Conservation (phyloP, 2,888 invertebrate species). For the Germaria angustata region DNA sequence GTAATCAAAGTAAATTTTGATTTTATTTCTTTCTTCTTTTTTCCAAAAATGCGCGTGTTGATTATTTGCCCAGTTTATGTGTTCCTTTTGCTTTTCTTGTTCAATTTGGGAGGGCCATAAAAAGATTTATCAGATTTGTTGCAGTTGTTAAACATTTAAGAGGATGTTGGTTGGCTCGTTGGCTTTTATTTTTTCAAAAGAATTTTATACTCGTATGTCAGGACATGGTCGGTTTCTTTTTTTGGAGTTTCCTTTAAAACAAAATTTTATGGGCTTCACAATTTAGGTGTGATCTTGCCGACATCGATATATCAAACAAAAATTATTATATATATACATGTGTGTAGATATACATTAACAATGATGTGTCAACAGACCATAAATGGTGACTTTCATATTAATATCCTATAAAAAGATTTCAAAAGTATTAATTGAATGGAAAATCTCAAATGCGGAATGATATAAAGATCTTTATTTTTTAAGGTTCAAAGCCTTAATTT, state of each 20-base stretch:
- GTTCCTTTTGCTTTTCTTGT: conserved; percentile 1
- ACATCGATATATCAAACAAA: conserved; percentile 55
- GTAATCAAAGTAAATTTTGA: conserved; percentile 15
- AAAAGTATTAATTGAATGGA: too few relatives aligned
- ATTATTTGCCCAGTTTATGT: conserved; percentile 59
- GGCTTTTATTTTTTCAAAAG: not conserved
- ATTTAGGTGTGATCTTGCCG: conserved; percentile 61
- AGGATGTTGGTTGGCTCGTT: conserved; percentile 53
- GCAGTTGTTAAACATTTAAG: not conserved
- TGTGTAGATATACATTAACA: too few relatives aligned
- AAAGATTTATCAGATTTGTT: conserved; percentile 51
- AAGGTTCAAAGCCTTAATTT: too few relatives aligned
- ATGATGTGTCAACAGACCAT: too few relatives aligned
- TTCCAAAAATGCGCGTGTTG: conserved; percentile 47
- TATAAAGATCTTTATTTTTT: too few relatives aligned
- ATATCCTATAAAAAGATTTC: too few relatives aligned
- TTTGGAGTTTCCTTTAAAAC: conserved; percentile 35
- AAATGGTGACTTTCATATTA: not conserved
- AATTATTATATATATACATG: not conserved
- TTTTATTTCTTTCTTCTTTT: not conserved
- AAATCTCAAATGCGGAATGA: too few relatives aligned
- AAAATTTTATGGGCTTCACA: conserved; percentile 26
- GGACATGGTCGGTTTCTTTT: conserved; percentile 50
- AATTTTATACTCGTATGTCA: conserved; percentile 52
- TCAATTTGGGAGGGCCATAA: conserved; percentile 45